phyloP scores from a whole-genome alignment of 2,888 invertebrate genomes.

The Tryphoninae sp. region DNA sequence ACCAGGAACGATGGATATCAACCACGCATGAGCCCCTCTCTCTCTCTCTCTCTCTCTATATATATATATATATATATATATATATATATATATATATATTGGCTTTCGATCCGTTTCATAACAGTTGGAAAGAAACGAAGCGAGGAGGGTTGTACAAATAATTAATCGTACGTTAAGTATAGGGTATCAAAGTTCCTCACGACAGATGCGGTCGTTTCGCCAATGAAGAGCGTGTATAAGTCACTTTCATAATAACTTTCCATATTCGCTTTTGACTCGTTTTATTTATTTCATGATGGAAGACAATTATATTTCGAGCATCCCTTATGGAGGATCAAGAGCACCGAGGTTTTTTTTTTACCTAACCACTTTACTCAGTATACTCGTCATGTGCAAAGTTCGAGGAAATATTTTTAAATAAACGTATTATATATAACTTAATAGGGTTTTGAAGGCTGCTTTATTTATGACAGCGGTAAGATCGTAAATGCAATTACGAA shows the following conservation, averaged over 20 bases:
- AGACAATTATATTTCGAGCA: conserved; percentile 7
- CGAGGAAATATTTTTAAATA: conserved; percentile 1
- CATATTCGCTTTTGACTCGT: conserved; percentile 40
- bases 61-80: too few relatives aligned
- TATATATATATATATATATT: conserved; percentile 3
- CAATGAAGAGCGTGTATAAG: conserved; percentile 4
- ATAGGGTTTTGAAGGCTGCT: conserved; percentile 7
- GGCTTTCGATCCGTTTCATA: conserved; percentile 43
- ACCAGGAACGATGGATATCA: conserved; percentile 46
- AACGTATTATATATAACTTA: neutral
- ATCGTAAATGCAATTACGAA: conserved; percentile 1
- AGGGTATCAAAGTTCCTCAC: conserved; percentile 64
- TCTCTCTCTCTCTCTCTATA: too few relatives aligned
- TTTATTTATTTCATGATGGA: neutral
- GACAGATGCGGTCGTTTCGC: conserved; percentile 6
- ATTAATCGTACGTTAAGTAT: conserved; percentile 77
- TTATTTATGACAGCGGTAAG: neutral
- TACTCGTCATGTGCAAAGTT: neutral
- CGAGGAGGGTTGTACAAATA: conserved; percentile 70
- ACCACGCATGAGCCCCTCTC: conserved; percentile 2
- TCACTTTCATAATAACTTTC: conserved; percentile 41
- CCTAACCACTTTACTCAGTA: neutral
- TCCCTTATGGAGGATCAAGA: conserved; percentile 18
- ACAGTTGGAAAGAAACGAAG: conserved; percentile 8
- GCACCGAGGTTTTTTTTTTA: neutral